A percentile compares a stretch with the other conserved stretches of the same genome.
phyloP scores from a whole-genome alignment of 2,888 invertebrate genomes.

The Cataglyphis altisquamis region DNA sequence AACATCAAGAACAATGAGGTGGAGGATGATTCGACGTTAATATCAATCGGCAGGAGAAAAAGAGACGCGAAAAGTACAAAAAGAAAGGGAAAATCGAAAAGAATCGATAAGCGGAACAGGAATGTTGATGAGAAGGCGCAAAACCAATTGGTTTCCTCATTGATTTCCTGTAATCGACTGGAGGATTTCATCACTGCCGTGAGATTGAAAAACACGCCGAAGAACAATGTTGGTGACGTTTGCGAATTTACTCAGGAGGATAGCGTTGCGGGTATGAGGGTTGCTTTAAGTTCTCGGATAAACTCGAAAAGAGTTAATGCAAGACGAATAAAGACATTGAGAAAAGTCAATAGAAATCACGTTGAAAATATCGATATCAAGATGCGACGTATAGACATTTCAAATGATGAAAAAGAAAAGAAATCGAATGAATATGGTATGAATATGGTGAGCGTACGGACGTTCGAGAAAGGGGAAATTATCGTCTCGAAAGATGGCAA shows the following conservation, averaged over 20 bases:
- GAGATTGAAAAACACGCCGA: constrained; percentile 56
- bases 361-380: constrained; percentile 72
- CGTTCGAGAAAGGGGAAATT: constrained; percentile 84
- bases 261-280: constrained; percentile 85
- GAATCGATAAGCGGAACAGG: constrained; percentile 61
- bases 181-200: constrained; percentile 42
- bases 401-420: constrained; percentile 62
- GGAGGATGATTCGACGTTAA: constrained; percentile 48
- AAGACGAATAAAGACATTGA: constrained; percentile 66
- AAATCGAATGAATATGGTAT: constrained; percentile 70
- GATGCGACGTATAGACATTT: constrained; percentile 61
- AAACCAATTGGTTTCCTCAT: constrained; percentile 62
- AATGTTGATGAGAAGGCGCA: constrained; percentile 52
- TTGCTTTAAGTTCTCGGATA: constrained; percentile 85
- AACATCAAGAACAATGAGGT: constrained; percentile 56
- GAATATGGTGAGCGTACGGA: constrained; percentile 77
- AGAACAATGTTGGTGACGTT: constrained; percentile 71
- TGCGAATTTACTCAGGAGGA: constrained; percentile 83
- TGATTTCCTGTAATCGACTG: constrained; percentile 60
- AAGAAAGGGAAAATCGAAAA: constrained; percentile 51
- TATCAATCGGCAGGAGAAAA: constrained; percentile 67
- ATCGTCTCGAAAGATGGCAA: constrained; percentile 83
- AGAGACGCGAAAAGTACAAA: constrained; percentile 67
- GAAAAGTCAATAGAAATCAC: constrained; percentile 58
- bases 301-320: constrained; percentile 71